Base-by-base conservation (phyloP, 2,797 vertebrate genomes). In the Ibycter americanus region DNA sequence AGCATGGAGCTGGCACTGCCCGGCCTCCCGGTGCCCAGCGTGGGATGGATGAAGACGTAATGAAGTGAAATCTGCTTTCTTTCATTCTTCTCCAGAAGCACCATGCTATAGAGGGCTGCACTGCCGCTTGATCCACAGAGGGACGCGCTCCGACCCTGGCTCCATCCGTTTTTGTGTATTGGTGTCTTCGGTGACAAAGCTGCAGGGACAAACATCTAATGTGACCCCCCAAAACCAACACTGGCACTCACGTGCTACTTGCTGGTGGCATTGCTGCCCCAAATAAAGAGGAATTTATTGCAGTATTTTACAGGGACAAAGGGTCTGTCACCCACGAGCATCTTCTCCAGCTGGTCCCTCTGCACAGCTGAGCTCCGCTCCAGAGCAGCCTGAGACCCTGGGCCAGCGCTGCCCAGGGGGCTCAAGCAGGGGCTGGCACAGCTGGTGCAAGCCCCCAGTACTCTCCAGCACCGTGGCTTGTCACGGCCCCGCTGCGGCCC, bases 71-170 rank as follows among this genome's bases (percentile, higher is more conserved):
- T 80, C 32, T 86, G 62, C 36, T 72, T 58, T 23, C 55, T 61
- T 73, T 80, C 42, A 7, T 36, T 72, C 63, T 49, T 44, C 59
- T 32, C 51, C 12, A 40, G 76, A 15, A 85, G 59, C 44, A 18
- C 16, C 44, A 11, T 2, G 0, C 7, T 62, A 7, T 6, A 36
- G 46, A 32, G 58, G 25, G 56, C 76, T 51, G 65, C 1, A 4
- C 29, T 51, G 87, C 52, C 3, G 10, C 70, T 38, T 15, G 17
- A 13, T 7, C 21, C 1, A 8, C 15, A 38, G 23, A 63, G 20
- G 51, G 66, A 9, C 66, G 1, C 2, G 0, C 54, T 44, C 90
- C 0, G 0, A 16, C 18, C 70, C 18, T 0, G 0, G 9, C 31
- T 54, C 38, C 56, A 8, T 8, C 34, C 3, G 0, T 14, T 13